phyloP scores from a whole-genome alignment of 2,797 vertebrate species.

The Chaunax sp. region DNA sequence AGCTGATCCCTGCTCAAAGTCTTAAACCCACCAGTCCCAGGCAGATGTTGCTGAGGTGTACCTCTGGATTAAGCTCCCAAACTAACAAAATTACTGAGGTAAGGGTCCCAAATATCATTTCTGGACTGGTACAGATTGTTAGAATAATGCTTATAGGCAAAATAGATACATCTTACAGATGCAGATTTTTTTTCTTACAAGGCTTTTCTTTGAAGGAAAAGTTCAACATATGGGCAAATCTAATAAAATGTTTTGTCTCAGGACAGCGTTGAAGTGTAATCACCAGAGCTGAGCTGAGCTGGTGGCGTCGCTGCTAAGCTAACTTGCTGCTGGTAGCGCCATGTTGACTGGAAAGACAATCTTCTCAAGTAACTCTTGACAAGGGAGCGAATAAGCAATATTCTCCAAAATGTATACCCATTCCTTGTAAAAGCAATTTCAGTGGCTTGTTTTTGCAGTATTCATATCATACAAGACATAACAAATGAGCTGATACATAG shows the following conservation, averaged over 20 bases:
- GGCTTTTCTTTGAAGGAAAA: conserved; percentile 6
- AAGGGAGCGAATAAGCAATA: not conserved
- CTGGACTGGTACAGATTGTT: conserved; percentile 25
- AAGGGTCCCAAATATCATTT: conserved; percentile 49
- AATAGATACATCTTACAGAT: not conserved
- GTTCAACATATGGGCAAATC: not conserved
- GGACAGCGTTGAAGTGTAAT: not conserved
- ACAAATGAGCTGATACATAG: conserved; percentile 39
- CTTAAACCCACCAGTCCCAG: conserved; percentile 63
- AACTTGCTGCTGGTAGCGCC: not conserved
- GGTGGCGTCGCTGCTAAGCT: not conserved
- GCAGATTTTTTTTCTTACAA: not conserved
- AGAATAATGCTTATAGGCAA: conserved; percentile 11
- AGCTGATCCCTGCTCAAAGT: conserved; percentile 76
- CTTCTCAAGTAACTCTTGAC: not conserved
- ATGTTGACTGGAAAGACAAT: not conserved
- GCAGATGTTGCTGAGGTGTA: conserved; percentile 71
- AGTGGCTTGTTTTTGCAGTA: conserved; percentile 10
- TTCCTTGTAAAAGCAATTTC: not conserved
- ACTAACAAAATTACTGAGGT: conserved; percentile 74
- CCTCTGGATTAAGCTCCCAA: conserved; percentile 75
- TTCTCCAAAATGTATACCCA: not conserved
- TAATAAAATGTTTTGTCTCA: not conserved
- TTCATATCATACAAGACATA: conserved; percentile 31
- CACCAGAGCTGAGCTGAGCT: not conserved